These are phyloP conservation scores for Caenorhabditis briggsae DNA, from an alignment of 1,140 invertebrate species.

Conservation along the genomic window DNA sequence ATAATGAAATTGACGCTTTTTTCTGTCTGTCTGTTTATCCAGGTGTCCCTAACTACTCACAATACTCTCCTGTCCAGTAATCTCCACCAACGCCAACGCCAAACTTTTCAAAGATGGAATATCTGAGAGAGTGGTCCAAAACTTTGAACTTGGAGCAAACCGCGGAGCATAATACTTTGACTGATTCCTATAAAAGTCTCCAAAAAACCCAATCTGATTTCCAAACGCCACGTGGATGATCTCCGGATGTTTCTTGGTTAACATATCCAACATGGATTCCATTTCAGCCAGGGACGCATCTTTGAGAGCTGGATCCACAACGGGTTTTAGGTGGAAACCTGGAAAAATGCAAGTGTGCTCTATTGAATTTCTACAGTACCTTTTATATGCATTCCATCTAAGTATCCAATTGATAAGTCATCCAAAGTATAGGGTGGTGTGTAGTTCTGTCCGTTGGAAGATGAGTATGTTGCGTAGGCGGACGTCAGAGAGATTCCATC, in stretches of 20 bases:
- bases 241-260: neutral
- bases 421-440: slow-evolving; percentile 3
- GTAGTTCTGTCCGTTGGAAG: neutral
- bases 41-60: neutral
- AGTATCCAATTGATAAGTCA: neutral
- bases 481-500: slow-evolving; percentile 21
- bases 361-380: neutral
- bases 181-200: neutral
- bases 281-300: neutral
- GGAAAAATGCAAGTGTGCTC: neutral
- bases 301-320: neutral
- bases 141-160: neutral
- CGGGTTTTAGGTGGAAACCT: slow-evolving; percentile 2
- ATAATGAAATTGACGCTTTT: no score
- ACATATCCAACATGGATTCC: neutral
- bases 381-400: slow-evolving; percentile 1
- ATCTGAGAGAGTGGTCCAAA: neutral
- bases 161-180: neutral
- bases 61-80: slow-evolving; percentile 21
- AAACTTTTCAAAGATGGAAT: slow-evolving; percentile 24
- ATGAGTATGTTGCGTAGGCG: neutral
- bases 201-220: slow-evolving; percentile 6
- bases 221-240: slow-evolving; percentile 27
- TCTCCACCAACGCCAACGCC: neutral
- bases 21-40: no score